A percentile compares a stretch with the other conserved stretches of the same genome.
Conservation (phyloP, 2,113 vertebrate genomes). For the Centropus unirufus region DNA sequence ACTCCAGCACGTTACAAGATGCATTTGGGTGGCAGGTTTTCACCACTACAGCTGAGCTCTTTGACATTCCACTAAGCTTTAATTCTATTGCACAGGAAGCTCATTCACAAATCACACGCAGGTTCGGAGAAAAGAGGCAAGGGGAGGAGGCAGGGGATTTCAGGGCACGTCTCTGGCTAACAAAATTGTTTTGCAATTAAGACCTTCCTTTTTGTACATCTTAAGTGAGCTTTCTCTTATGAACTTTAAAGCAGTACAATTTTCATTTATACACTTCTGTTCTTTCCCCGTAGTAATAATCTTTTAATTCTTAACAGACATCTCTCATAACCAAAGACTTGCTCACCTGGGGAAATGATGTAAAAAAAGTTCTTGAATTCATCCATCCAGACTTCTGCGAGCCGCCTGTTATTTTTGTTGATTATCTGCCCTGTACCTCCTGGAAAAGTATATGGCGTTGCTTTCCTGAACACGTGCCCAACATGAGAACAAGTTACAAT, state of each 20-base stretch:
- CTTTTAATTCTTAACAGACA: not conserved
- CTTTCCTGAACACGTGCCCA: slow-evolving; percentile 98
- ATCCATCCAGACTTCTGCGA: slow-evolving; percentile 99
- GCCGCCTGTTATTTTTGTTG: slow-evolving; percentile 97
- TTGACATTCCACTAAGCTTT: not conserved
- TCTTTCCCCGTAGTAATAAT: not conserved
- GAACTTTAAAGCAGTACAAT: not conserved
- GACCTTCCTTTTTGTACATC: not conserved
- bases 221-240: not conserved
- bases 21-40: not conserved
- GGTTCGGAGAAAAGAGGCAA: not conserved
- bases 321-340: slow-evolving; percentile 4
- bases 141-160: not conserved
- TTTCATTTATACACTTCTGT: not conserved
- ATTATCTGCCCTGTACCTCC: slow-evolving; percentile 98
- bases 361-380: slow-evolving; percentile 99
- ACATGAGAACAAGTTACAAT: slow-evolving; percentile 99
- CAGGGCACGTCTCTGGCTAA: not conserved
- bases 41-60: not conserved
- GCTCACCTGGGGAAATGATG: slow-evolving; percentile 97
- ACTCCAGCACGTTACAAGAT: not conserved
- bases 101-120: not conserved
- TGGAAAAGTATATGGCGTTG: slow-evolving; percentile 97
- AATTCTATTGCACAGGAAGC: not conserved
- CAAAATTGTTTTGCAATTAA: not conserved